These are phyloP conservation scores for Oreortyx pictus DNA, from an alignment of 2,797 vertebrate species.

Conservation along the genomic window DNA sequence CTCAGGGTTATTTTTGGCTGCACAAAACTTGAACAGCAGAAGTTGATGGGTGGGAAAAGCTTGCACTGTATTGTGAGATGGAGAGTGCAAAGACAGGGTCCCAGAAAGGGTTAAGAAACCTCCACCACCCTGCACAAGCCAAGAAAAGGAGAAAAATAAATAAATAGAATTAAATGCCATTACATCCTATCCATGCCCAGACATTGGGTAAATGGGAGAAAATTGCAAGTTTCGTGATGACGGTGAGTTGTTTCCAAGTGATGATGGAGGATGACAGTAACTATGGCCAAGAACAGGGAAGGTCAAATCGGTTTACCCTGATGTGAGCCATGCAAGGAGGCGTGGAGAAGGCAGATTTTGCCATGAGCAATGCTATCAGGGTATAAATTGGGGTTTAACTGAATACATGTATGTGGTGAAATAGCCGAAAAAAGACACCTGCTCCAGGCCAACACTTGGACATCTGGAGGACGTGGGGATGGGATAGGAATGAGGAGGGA, in stretches of 20 bases:
- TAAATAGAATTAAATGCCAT: neutral
- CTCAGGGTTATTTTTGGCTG: neutral
- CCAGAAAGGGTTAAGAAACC: neutral
- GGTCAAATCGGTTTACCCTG: constrained; percentile 24
- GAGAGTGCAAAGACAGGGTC: neutral
- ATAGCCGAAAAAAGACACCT: fast-evolving
- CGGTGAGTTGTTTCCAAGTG: constrained; percentile 49
- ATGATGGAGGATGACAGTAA: constrained; percentile 68
- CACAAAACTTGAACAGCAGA: neutral
- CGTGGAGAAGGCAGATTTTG: neutral
- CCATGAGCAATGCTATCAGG: neutral
- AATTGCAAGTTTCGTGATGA: constrained; percentile 6
- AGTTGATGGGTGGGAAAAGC: neutral
- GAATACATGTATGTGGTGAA: neutral
- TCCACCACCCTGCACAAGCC: neutral
- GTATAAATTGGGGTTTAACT: neutral
- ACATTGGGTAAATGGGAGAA: constrained; percentile 22
- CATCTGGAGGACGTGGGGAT: fast-evolving
- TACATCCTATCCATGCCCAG: neutral
- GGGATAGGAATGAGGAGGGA: neutral
- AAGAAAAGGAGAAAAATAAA: neutral
- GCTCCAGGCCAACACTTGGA: fast-evolving
- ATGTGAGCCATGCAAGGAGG: neutral
- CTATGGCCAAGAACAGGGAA: constrained; percentile 64
- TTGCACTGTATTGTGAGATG: neutral